Base-by-base conservation (phyloP, 2,113 vertebrate genomes). In the Petromus typicus region DNA sequence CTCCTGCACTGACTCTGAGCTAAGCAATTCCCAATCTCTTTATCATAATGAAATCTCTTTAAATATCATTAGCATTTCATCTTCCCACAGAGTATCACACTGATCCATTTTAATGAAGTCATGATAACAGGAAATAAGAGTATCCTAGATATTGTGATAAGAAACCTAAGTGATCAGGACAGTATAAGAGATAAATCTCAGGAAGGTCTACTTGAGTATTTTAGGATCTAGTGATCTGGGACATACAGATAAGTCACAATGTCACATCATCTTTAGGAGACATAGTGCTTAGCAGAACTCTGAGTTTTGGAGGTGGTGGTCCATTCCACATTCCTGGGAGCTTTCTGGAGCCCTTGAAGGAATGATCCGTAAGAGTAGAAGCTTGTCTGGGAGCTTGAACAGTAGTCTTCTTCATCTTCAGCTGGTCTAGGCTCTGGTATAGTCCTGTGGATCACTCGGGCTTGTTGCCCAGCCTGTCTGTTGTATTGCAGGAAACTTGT, bases 1-100 rank as follows among this genome's bases (percentile, higher is more conserved):
- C 75, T 76, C 13, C 30, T 86, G 3, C 45, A 37, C 43, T 76
- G n/a, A 71, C 37, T 64, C 5, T 54, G 37, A 87, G 34, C 37
- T 64, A 82, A 86, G 54, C 22, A 84, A 25, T 66, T 64, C 16
- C 90, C 51, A 23, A 61, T n/a, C 10, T 64, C 37, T 67, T n/a
- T 48, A 61, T 86, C 18, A 86, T 78, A 92, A 92, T 86, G 40
- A 83, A 86, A 86, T 91, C 45, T 86, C 20, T 91, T 85, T 56
- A 75, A 93, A 27, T 43, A 64, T n/a, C 37, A 54, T 64, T 23
- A 92, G 89, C 27, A 37, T 63, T 63, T 86, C 34, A 59, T 22
- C 25, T 20, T 73, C 6, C 14, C 12, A 51, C 1, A 34, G 32
- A 67, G 37, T 80, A 76, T 86, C 59, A 54, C 18, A 89, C 9